phyloP scores from a whole-genome alignment of 2,113 vertebrate genomes.

The Pygoscelis antarcticus region DNA sequence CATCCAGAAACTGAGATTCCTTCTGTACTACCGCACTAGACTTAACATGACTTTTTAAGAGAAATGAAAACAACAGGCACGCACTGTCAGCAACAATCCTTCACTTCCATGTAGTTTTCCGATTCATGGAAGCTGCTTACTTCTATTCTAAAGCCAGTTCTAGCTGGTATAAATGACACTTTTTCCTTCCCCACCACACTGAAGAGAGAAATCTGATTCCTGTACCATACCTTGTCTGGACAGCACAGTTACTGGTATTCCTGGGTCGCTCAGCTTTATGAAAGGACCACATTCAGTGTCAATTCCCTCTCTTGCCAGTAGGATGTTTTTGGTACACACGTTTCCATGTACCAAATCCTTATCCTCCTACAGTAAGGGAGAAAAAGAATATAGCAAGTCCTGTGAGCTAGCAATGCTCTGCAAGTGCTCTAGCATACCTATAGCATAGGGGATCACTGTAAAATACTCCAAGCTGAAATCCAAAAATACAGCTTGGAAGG shows the following conservation, averaged over 20 bases:
- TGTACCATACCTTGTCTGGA: constrained; percentile 84
- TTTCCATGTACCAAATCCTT: constrained; percentile 96
- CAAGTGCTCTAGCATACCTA: neutral
- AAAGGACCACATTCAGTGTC: constrained; percentile 86
- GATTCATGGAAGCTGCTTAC: neutral
- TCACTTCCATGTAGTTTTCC: neutral
- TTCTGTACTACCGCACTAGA: neutral
- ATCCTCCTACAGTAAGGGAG: constrained; percentile 82
- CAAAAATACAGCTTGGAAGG: neutral
- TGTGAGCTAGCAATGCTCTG: neutral
- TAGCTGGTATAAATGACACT: accelerated
- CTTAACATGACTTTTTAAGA: neutral
- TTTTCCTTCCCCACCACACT: neutral
- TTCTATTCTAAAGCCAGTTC: neutral
- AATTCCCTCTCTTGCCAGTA: constrained; percentile 90
- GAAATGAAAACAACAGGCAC: neutral
- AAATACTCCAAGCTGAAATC: neutral
- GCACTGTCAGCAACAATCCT: neutral
- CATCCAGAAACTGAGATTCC: neutral
- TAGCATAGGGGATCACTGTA: neutral
- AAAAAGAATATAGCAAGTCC: neutral
- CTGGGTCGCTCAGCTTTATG: constrained; percentile 96
- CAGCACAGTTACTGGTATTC: constrained; percentile 92
- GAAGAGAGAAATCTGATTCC: neutral
- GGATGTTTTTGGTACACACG: constrained; percentile 94